Base-by-base conservation (phyloP, 2,888 invertebrate species). In the Drosophila subsilvestris region DNA sequence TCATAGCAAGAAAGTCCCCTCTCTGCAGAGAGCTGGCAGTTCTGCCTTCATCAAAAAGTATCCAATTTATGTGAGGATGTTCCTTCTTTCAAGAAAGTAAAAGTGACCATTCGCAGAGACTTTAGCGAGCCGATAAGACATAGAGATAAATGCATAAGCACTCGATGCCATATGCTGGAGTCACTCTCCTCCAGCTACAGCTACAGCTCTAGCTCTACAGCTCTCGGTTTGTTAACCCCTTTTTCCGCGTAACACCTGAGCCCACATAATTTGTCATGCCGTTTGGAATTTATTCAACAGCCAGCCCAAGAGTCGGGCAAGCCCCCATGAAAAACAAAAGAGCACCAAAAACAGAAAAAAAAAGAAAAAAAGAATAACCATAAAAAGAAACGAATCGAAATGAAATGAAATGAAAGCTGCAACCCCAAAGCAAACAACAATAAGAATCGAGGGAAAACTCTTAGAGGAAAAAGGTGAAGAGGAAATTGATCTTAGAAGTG, bases 201-300 rank as follows among this genome's bases (percentile, higher is more conserved):
- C 20, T 47, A 17, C 29, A 18, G 45, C 57, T 47, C 20, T 22
- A 54, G 57, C 29, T 47, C 29, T 47, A 22, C 25, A 69, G 49
- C 68, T 55, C 29, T 68, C 76, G 79, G 85, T 86, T 86, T 87
- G 72, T 86, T 86, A 80, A 87, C 85, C 85, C 83, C 85, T 74
- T 71, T 67, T 71, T 42, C 78, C 81, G 75, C 76, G 66, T 80
- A 90, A 86, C 90, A 90, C 90, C 90, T 90, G 90, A 90, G 80
- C 90, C 90, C 90, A 90, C 90, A 90, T 90, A 87, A 90, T 90
- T 90, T 89, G 88, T 84, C 84, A 88, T 83, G 82, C 75, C 86
- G 66, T 77, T 86, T 86, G 82, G 66, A 88, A 84, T 88, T 80
- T 81, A 76, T 74, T 87, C 79, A 83, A 74, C 79, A 80, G 68